Percentiles rank a stretch among this genome's conserved stretches.
Evolutionary conservation across 2,888 invertebrate species (phyloP).

Genomic region (Digitonthophagus gazella): DNA sequence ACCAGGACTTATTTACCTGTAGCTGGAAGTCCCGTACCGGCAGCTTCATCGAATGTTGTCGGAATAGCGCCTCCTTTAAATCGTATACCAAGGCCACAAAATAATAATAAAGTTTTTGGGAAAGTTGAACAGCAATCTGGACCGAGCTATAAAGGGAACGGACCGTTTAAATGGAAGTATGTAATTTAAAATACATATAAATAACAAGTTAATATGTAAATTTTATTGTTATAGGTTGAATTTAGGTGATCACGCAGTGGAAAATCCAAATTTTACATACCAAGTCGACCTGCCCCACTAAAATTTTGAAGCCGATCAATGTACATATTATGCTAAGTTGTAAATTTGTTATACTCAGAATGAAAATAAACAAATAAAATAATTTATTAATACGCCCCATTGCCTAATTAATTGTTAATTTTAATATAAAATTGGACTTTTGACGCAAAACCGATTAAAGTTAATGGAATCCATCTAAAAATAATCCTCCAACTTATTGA

Average conservation of each 20-base stretch:
- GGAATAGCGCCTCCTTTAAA: not conserved
- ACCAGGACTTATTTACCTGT: constrained; percentile 4
- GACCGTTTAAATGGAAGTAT: constrained; percentile 56
- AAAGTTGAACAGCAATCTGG: no score
- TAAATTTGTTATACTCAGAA: not conserved
- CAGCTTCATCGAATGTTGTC: not conserved
- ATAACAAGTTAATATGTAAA: not conserved
- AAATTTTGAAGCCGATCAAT: not conserved
- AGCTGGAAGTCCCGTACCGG: not conserved
- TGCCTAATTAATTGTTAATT: not conserved
- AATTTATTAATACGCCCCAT: not conserved
- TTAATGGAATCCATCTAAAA: not conserved
- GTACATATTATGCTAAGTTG: not conserved
- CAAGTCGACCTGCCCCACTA: not conserved
- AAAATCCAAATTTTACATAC: not conserved
- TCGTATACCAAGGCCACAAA: not conserved
- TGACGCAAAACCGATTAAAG: not conserved
- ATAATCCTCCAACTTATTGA: not conserved
- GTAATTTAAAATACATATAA: constrained; percentile 23
- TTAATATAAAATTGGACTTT: not conserved
- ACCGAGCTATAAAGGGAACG: constrained; percentile 42
- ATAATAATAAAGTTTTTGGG: not conserved
- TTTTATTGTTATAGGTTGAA: no score
- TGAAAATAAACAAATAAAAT: not conserved
- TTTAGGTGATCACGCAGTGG: not conserved